A percentile compares a stretch with the other conserved stretches of the same genome.
Conservation (phyloP, 1,140 invertebrate species). For the Panagrolaimus sp. region DNA sequence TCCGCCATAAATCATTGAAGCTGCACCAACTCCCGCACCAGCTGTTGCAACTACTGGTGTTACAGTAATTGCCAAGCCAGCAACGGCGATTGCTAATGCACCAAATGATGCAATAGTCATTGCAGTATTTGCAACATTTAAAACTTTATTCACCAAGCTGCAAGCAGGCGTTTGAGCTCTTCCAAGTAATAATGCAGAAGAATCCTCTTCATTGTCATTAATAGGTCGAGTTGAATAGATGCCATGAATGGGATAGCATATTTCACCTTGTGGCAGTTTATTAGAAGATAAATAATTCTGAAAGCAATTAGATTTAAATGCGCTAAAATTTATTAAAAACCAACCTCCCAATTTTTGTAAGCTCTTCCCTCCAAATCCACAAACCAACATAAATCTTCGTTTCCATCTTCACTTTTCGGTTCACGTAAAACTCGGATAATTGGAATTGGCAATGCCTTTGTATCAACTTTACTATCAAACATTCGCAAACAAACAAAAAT, state of each 20-base stretch:
- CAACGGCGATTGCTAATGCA: too few relatives aligned
- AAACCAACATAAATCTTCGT: background rate
- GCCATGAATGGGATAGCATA: background rate
- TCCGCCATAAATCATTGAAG: background rate
- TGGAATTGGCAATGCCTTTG: background rate
- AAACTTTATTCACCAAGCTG: background rate
- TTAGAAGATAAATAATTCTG: background rate
- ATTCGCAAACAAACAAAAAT: too few relatives aligned
- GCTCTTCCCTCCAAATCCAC: background rate
- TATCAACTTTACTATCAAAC: too few relatives aligned
- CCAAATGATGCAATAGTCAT: background rate
- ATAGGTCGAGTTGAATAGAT: background rate
- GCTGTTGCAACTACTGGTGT: background rate
- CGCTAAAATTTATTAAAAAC: background rate
- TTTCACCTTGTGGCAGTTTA: background rate
- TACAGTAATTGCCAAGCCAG: background rate
- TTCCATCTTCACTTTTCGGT: background rate
- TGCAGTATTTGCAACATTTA: background rate
- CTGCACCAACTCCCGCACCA: background rate
- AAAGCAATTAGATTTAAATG: background rate
- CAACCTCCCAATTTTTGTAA: background rate
- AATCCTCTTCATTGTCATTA: background rate
- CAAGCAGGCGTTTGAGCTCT: background rate
- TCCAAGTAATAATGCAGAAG: background rate
- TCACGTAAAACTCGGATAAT: background rate